Evolutionary conservation across 2,797 vertebrate genomes (phyloP).

Genomic region (Otolemur crassicaudatus): DNA sequence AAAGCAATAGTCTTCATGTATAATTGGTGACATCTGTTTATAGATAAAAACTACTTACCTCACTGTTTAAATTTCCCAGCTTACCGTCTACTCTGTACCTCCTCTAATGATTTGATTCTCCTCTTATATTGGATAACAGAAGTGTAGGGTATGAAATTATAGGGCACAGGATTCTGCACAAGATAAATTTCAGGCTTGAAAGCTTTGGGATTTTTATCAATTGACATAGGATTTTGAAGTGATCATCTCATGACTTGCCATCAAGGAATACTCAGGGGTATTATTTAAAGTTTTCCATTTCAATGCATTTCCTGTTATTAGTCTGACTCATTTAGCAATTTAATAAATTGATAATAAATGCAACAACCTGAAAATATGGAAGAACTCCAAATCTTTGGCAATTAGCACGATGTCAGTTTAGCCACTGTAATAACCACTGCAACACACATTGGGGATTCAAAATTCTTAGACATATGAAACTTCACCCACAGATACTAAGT

Average conservation of each 20-base stretch:
- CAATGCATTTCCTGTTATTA: constrained; percentile 46
- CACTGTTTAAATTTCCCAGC: constrained; percentile 46
- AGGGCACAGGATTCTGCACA: constrained; percentile 2
- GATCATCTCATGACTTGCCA: constrained; percentile 41
- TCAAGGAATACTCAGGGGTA: constrained; percentile 57
- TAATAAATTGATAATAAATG: constrained; percentile 59
- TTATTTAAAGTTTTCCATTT: constrained; percentile 75
- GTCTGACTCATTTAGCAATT: constrained; percentile 52
- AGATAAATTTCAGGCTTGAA: neutral
- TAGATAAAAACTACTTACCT: neutral
- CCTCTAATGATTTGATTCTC: constrained; percentile 14
- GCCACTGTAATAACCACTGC: neutral
- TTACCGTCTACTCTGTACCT: constrained; percentile 27
- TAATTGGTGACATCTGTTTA: constrained; percentile 16
- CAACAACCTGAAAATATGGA: constrained; percentile 50
- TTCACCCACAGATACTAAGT: neutral
- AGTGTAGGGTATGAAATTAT: neutral
- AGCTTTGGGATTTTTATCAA: constrained; percentile 63
- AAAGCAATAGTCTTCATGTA: constrained; percentile 38
- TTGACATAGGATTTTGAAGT: constrained; percentile 46
- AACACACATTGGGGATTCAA: constrained; percentile 29
- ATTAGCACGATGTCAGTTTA: constrained; percentile 53
- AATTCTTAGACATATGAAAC: neutral
- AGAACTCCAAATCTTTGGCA: constrained; percentile 59
- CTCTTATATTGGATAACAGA: neutral